Evolutionary conservation across 2,113 vertebrate species (phyloP).

Genomic region (Balaenoptera acutorostrata): DNA sequence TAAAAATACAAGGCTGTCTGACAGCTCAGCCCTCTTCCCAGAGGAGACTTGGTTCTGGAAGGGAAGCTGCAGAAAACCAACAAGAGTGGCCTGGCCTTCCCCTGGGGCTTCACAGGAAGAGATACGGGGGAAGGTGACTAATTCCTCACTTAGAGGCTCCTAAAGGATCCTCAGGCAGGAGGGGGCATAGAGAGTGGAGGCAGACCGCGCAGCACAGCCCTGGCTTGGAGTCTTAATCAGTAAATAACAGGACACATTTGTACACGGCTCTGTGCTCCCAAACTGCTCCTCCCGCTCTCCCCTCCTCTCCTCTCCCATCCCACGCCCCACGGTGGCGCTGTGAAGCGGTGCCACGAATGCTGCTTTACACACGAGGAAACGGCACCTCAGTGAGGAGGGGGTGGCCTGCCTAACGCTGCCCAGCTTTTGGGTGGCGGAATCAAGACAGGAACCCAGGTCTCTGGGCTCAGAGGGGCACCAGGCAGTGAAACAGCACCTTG

Average conservation of each 20-base stretch:
- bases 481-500: background rate
- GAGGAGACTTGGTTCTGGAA: background rate
- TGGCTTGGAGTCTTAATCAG: background rate
- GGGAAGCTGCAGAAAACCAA: background rate
- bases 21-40: background rate
- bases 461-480: background rate
- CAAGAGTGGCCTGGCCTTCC: background rate
- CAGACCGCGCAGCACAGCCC: background rate
- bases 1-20: background rate
- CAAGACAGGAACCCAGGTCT: background rate
- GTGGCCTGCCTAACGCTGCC: background rate
- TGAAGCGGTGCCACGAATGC: fast-evolving
- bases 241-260: background rate
- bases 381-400: background rate
- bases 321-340: background rate
- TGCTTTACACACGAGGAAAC: background rate
- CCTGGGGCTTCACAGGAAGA: background rate
- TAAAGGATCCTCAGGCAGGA: background rate
- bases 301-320: background rate
- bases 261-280: background rate
- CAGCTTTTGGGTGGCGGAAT: background rate
- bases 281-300: background rate
- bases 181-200: background rate
- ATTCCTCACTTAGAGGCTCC: background rate
- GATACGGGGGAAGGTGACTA: background rate